Base-by-base conservation (phyloP, 2,797 vertebrate species). In the Cottoperca gobio region DNA sequence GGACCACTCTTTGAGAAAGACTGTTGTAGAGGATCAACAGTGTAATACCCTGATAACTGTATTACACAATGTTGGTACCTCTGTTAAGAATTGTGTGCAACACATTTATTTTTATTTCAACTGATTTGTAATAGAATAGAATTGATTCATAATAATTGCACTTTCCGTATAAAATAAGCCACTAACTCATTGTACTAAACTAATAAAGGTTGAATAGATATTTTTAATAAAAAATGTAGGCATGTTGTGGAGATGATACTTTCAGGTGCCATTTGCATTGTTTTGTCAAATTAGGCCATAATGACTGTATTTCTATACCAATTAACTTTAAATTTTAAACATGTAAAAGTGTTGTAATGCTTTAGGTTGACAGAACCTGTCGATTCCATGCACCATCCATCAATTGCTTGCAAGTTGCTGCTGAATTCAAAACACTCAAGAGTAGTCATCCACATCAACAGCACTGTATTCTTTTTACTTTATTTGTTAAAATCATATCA, bases 401-500 rank as follows among this genome's bases (percentile, higher is more conserved):
- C 69, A 48, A 31, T 49, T 33, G 26, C 17, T 26, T 26, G 52
- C 3, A 9, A 66, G 49, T 39, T 60, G 24, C 64, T 52, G 45
- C 61, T 54, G 19, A 70, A 75, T 71, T 71, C 23, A 70, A 74
- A 79, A 70, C 62, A 55, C 40, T 24, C 21, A 58, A 43, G 55
- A 53, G 40, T 52, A 67, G 35, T 79, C 83, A 70, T 66, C 66
- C 63, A 75, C 50, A 73, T 77, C 52, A 70, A 35, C 40, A 55
- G 43, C 23, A 14, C 40, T 57, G 53, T 68, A 39, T 83, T 76
- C 21, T 61, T 86, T 76, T 71, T 14, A 37, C 58, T 87, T 83
- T 87, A 85, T 85, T 81, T 78, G 76, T 75, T 67, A 68, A 67
- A 82, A 85, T 86, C 83, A 86, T 82, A 79, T 88, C 79, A 73